Conservation (phyloP, 2,797 vertebrate species). For the Anomalospiza imberbis region DNA sequence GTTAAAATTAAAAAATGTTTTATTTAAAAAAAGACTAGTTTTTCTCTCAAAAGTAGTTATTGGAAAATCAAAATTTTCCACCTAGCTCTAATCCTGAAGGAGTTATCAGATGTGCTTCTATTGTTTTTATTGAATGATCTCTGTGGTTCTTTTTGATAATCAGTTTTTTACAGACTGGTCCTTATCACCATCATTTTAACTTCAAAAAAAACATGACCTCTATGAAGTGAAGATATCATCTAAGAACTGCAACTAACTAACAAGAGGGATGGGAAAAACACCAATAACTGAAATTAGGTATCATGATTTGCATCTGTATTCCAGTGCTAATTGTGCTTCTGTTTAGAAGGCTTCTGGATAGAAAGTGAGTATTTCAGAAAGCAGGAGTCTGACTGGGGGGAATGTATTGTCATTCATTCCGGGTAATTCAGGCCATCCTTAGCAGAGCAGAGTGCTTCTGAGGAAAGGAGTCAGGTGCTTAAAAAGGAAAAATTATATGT, state of each 20-base stretch:
- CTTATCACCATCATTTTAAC: background rate
- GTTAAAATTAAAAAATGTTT: background rate
- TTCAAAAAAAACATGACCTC: background rate
- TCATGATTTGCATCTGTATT: background rate
- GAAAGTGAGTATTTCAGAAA: background rate
- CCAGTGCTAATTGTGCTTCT: background rate
- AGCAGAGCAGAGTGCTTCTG: background rate
- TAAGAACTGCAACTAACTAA: background rate
- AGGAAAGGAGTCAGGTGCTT: background rate
- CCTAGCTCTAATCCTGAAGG: background rate
- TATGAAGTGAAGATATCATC: background rate
- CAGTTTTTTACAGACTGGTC: background rate
- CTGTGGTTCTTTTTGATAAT: background rate
- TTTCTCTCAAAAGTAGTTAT: background rate
- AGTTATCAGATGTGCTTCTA: background rate
- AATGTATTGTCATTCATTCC: background rate
- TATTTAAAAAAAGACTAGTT: background rate
- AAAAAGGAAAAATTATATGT: background rate
- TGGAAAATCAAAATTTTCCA: background rate
- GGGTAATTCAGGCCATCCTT: background rate
- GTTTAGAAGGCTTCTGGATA: background rate
- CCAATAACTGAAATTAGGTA: background rate
- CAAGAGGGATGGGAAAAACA: background rate
- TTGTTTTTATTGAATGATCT: background rate
- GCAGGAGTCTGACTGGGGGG: rapidly evolving